Conservation (phyloP, 2,888 invertebrate species). For the Rhyacophila evoluta region DNA sequence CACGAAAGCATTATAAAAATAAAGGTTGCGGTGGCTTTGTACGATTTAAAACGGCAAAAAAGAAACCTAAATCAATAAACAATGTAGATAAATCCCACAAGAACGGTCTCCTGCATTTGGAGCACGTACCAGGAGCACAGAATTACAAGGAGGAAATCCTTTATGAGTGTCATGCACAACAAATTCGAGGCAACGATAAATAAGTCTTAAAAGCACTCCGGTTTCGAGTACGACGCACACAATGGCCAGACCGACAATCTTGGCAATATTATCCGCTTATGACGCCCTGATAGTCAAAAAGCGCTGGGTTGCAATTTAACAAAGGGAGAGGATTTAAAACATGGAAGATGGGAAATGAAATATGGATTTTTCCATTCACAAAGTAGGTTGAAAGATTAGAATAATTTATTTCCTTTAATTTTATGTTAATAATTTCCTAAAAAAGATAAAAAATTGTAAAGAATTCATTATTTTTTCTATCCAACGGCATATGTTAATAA, state of each 20-base stretch:
- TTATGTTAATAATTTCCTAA: no score
- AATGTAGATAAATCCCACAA: conserved; percentile 23
- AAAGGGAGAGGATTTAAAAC: not conserved
- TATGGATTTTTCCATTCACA: no score
- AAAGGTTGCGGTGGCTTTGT: not conserved
- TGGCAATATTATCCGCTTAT: conserved; percentile 28
- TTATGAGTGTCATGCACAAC: conserved; percentile 34
- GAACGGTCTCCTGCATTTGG: not conserved
- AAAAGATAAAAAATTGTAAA: no score
- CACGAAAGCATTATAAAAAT: no score
- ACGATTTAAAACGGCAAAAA: not conserved
- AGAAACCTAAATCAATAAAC: conserved; percentile 2
- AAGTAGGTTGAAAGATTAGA: no score
- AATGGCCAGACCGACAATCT: conserved; percentile 28
- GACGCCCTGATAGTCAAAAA: not conserved
- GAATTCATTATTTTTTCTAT: no score
- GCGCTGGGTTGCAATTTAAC: not conserved
- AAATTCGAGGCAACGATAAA: conserved; percentile 34
- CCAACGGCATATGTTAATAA: no score
- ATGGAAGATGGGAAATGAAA: no score
- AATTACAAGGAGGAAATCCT: conserved; percentile 31
- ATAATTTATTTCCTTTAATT: no score
- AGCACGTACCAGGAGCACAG: conserved; percentile 27
- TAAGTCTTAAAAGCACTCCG: conserved; percentile 20
- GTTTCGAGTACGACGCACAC: not conserved